Conservation (phyloP, 2,797 vertebrate genomes). For the Intellagama lesueurii region DNA sequence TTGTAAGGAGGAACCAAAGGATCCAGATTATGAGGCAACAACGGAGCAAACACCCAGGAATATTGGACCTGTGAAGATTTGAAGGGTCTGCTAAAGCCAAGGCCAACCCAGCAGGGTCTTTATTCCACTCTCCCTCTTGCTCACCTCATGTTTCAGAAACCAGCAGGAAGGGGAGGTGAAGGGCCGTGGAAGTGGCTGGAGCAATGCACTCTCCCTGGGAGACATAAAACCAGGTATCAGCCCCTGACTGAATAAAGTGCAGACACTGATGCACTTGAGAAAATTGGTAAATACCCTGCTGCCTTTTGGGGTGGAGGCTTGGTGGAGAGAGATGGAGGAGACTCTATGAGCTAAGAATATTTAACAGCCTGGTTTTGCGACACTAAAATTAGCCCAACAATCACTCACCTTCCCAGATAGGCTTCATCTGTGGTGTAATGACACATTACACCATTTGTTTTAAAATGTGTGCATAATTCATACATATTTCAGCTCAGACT, state of each 20-base stretch:
- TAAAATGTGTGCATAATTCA: background rate
- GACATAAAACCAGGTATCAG: background rate
- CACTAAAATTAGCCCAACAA: background rate
- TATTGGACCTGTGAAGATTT: background rate
- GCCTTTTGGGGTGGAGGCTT: background rate
- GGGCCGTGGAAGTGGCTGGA: background rate
- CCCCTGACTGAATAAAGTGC: background rate
- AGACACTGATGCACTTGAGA: constrained; percentile 1
- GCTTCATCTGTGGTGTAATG: background rate
- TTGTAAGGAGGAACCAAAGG: background rate
- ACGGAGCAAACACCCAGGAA: background rate
- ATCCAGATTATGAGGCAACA: no score
- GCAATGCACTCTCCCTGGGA: background rate
- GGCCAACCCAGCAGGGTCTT: background rate
- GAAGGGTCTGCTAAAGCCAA: background rate
- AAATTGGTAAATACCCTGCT: constrained; percentile 5
- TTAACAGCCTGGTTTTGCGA: background rate
- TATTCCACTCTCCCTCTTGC: no score
- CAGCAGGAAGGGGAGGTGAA: background rate
- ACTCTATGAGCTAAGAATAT: background rate
- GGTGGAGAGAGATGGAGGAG: background rate
- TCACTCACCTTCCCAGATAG: background rate
- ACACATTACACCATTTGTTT: background rate
- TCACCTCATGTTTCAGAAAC: background rate
- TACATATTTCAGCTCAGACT: background rate